Percentiles rank a stretch among this genome's conserved stretches.
Conservation (phyloP, 2,888 invertebrate genomes). For the Drosophila acutilabella region DNA sequence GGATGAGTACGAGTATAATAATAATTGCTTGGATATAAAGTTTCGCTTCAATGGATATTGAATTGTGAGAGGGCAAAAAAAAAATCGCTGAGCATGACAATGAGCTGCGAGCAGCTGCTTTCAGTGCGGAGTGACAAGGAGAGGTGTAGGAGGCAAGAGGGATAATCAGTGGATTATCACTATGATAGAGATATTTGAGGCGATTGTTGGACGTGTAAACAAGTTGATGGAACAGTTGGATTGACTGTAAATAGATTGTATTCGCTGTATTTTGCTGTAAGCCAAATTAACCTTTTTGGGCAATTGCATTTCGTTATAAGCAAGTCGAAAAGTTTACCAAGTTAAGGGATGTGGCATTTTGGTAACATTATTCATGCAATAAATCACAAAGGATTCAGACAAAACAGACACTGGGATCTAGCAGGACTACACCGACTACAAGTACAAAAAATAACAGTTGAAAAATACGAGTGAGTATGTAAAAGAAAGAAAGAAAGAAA, state of each 20-base stretch:
- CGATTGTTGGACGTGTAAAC: slow-evolving; percentile 16
- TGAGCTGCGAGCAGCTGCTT: slow-evolving; percentile 3
- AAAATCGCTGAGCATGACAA: slow-evolving; percentile 6
- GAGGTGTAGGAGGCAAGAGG: neutral
- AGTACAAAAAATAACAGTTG: slow-evolving; percentile 26
- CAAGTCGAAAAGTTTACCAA: slow-evolving; percentile 29
- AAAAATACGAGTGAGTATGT: slow-evolving; percentile 4
- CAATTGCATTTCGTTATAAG: slow-evolving; percentile 45
- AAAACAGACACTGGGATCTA: slow-evolving; percentile 32
- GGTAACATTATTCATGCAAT: slow-evolving; percentile 59
- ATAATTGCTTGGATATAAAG: slow-evolving; percentile 43
- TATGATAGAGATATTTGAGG: slow-evolving; percentile 21
- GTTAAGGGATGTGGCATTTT: slow-evolving; percentile 37
- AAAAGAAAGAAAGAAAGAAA: neutral
- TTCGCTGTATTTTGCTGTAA: slow-evolving; percentile 18
- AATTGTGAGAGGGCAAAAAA: slow-evolving; percentile 18
- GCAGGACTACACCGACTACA: slow-evolving; percentile 6
- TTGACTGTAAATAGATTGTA: slow-evolving; percentile 23
- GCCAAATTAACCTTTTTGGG: slow-evolving; percentile 44
- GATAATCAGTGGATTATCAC: slow-evolving; percentile 40
- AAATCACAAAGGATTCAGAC: slow-evolving; percentile 57
- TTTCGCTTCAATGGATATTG: slow-evolving; percentile 38
- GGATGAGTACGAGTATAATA: slow-evolving; percentile 31
- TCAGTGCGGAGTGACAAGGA: neutral
- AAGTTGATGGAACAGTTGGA: slow-evolving; percentile 21